A percentile compares a stretch with the other conserved stretches of the same genome.
These are phyloP conservation scores for Gopherus flavomarginatus DNA, from an alignment of 2,113 vertebrate species.

Conservation along the genomic window DNA sequence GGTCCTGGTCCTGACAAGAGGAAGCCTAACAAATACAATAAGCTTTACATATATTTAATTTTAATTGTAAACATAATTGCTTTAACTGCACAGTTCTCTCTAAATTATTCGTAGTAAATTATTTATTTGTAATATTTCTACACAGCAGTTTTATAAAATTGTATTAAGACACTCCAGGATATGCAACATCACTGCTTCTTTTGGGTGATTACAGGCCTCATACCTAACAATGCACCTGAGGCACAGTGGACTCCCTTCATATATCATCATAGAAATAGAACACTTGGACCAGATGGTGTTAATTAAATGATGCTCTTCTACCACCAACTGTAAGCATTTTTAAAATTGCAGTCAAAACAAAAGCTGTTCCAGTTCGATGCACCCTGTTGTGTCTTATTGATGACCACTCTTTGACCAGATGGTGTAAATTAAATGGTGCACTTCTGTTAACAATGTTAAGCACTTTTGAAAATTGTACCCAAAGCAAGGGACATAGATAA, in stretches of 20 bases:
- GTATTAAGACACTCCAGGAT: background rate
- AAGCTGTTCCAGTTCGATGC: background rate
- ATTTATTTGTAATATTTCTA: constrained; percentile 1
- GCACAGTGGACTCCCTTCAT: background rate
- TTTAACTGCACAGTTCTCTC: background rate
- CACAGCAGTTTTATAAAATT: background rate
- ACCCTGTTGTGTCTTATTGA: background rate
- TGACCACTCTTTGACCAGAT: background rate
- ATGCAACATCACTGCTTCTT: background rate
- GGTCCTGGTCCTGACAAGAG: background rate
- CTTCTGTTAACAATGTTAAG: background rate
- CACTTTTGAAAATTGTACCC: background rate
- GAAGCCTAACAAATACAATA: background rate
- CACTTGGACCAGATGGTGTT: background rate
- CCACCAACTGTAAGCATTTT: background rate
- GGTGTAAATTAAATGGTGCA: background rate
- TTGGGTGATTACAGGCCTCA: background rate
- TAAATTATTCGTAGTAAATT: background rate
- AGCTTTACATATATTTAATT: background rate
- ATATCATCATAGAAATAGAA: background rate
- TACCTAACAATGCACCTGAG: background rate
- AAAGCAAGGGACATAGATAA: background rate
- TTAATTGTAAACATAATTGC: background rate
- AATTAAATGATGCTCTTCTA: constrained; percentile 5
- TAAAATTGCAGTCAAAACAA: background rate